A percentile compares a stretch with the other conserved stretches of the same genome.
Evolutionary conservation across 2,797 vertebrate genomes (phyloP).

Genomic region (Sebastes elongatus): DNA sequence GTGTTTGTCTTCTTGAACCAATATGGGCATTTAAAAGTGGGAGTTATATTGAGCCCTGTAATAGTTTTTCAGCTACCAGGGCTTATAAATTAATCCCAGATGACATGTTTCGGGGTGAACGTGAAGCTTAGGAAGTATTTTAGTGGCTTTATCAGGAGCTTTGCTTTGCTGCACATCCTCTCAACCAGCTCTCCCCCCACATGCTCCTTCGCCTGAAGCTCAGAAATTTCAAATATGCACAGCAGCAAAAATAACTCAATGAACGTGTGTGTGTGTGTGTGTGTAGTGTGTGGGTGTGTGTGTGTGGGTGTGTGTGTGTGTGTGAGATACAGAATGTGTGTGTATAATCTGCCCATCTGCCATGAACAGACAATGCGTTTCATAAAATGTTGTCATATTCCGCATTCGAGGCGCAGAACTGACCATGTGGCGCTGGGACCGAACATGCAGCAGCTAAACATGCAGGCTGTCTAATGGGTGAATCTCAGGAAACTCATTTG

Average conservation of each 20-base stretch:
- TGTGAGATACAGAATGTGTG: conserved; percentile 8
- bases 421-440: conserved; percentile 37
- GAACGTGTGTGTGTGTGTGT: neutral
- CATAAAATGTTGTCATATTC: conserved; percentile 29
- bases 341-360: conserved; percentile 42
- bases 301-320: neutral
- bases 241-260: conserved; percentile 51
- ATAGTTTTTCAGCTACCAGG: conserved; percentile 45
- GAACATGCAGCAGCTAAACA: conserved; percentile 25
- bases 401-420: conserved; percentile 11
- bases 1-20: conserved; percentile 46
- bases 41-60: conserved; percentile 32
- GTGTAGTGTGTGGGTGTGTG: conserved; percentile 1
- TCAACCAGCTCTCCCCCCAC: conserved; percentile 15
- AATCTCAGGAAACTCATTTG: conserved; percentile 33
- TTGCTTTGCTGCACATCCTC: conserved; percentile 33
- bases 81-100: conserved; percentile 54
- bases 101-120: conserved; percentile 55
- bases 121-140: conserved; percentile 57
- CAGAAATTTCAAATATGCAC: conserved; percentile 56
- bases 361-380: conserved; percentile 38
- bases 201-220: conserved; percentile 28
- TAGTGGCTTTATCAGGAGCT: conserved; percentile 51
- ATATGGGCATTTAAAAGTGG: conserved; percentile 40
- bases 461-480: conserved; percentile 39